Evolutionary conservation across 37 sponge, comb jelly and placozoan genomes (phyloP).

Genomic region (Dysidea cf. avara): DNA sequence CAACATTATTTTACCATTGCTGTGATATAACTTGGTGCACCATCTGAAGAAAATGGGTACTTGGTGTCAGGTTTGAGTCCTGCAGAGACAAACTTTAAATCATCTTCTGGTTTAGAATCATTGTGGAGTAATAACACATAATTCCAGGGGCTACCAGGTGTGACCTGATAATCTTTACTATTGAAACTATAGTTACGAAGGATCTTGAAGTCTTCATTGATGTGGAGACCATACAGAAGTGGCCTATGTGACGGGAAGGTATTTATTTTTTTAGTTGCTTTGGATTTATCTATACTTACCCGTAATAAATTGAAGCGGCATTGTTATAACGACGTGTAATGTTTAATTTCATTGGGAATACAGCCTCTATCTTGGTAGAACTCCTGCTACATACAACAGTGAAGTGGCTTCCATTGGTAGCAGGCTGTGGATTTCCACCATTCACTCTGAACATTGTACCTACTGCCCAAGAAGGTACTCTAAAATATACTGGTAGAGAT

Average conservation of each 20-base stretch:
- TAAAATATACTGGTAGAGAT: conserved; percentile 17
- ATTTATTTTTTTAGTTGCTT: no score
- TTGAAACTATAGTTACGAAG: conserved; percentile 50
- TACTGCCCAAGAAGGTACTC: conserved; percentile 71
- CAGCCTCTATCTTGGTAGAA: background rate
- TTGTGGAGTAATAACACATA: conserved; percentile 53
- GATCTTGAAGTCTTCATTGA: conserved; percentile 55
- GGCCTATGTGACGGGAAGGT: conserved; percentile 26
- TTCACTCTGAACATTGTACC: conserved; percentile 28
- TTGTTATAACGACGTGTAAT: conserved; percentile 65
- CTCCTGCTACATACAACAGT: background rate
- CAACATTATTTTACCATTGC: conserved; percentile 36
- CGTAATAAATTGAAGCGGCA: conserved; percentile 58
- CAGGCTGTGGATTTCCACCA: background rate
- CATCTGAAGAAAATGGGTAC: conserved; percentile 43
- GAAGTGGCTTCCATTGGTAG: conserved; percentile 9
- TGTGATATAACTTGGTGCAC: conserved; percentile 39
- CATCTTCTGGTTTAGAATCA: conserved; percentile 27
- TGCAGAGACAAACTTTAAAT: conserved; percentile 18
- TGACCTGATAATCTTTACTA: conserved; percentile 67
- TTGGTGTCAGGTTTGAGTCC: conserved; percentile 6
- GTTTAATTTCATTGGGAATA: conserved; percentile 28
- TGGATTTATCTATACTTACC: conserved; percentile 27
- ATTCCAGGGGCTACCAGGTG: conserved; percentile 56
- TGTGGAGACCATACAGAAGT: conserved; percentile 61